These are phyloP conservation scores for Trichosurus vulpecula DNA, from an alignment of 2,797 vertebrate species.

Conservation along the genomic window DNA sequence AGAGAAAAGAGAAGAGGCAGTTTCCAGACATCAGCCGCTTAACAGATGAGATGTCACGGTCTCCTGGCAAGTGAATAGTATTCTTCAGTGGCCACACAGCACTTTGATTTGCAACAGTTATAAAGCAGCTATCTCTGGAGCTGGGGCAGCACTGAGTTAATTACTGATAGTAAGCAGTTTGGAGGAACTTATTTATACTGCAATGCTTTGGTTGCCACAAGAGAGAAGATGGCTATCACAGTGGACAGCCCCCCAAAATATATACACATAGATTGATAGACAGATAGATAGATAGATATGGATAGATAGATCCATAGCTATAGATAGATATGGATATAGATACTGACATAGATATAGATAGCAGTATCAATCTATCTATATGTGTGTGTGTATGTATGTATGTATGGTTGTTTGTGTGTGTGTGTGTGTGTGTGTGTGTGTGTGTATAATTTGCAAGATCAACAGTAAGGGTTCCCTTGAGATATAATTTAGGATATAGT, in stretches of 20 bases:
- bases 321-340: too few species aligned
- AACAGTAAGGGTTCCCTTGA: conserved; percentile 51
- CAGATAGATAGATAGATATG: too few species aligned
- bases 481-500: conserved; percentile 50
- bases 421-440: too few species aligned
- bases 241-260: neutral
- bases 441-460: conserved; percentile 55
- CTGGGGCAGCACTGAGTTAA: conserved; percentile 64
- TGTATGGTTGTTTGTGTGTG: too few species aligned
- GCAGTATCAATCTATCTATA: too few species aligned
- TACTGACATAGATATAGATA: too few species aligned
- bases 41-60: conserved; percentile 65
- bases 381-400: too few species aligned
- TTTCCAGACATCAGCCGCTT: conserved; percentile 70
- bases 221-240: conserved; percentile 66
- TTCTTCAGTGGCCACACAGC: conserved; percentile 54
- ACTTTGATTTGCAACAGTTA: conserved; percentile 77
- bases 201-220: conserved; percentile 61
- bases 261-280: too few species aligned
- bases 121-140: conserved; percentile 72
- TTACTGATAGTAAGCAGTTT: conserved; percentile 63
- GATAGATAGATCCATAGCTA: too few species aligned
- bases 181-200: conserved; percentile 68
- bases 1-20: conserved; percentile 64
- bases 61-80: conserved; percentile 61